Evolutionary conservation across 2,797 vertebrate genomes (phyloP), one percentile per base, ranked within the genome.

Genomic region (Echiichthys vipera): DNA sequence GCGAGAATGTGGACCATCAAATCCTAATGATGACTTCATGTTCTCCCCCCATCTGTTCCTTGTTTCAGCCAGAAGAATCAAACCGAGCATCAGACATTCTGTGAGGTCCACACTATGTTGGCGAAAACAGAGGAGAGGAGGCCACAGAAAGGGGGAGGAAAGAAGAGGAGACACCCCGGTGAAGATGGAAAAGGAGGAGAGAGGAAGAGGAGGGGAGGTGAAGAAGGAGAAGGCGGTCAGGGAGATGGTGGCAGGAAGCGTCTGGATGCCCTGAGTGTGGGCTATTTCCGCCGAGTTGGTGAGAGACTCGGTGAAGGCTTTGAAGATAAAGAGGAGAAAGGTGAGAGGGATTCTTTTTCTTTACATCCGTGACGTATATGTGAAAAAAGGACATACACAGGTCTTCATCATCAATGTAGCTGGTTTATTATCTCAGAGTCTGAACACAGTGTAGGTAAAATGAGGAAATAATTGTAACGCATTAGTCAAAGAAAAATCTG

Each of bases 211-310:
- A 79, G 29, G 20, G 71, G 27, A 34, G 63, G 12, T 15, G 61
- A 67, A 25, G 65, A 65, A 1, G 72, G 55, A 65, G 43, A 42
- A 17, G 63, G 54, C 5, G 17, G 25, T 43, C 50, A 59, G 13
- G 61, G 27, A 63, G 84, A 80, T 0, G 42, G 80, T 3, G 81
- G 57, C 17, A 90, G 32, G 74, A 87, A 83, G 55, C 84, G 80
- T 0, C 88, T 95, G 47, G 95, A 95, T n/a, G 77, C 89, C 4
- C 62, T 89, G 72, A 94, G 92, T 15, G 93, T 95, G 54, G 92
- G 93, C 3, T 95, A 95, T 74, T 95, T 94, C 79, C 93, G 95
- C 9, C 55, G 94, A 36, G 94, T 95, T 0, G 88, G 88, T 7
- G 94, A 94, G 5, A 71, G 92, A 61, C 90, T 95, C 24, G 40